Percentiles rank a stretch among this genome's conserved stretches.
Evolutionary conservation across 2,888 invertebrate species (phyloP).

Genomic region (Andrena fulva): DNA sequence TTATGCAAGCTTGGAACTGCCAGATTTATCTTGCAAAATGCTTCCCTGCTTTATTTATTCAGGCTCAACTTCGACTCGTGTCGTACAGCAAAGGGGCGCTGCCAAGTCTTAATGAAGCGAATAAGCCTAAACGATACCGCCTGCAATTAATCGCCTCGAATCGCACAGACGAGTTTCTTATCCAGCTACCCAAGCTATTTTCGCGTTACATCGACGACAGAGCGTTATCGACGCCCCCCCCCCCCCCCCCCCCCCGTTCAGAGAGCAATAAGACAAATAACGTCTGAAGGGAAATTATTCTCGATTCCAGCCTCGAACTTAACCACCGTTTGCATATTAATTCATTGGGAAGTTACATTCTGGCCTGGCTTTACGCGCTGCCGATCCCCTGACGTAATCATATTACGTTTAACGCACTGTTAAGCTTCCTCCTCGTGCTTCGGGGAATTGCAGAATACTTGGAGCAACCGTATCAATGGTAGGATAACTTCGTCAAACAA

Average conservation of each 20-base stretch:
- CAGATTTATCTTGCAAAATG: too few relatives aligned
- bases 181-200: neutral
- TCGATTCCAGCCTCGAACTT: neutral
- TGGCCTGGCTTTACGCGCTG: neutral
- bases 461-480: slow-evolving; percentile 48
- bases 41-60: neutral
- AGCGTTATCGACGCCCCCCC: neutral
- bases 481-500: slow-evolving; percentile 56
- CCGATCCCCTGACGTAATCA: slow-evolving; percentile 40
- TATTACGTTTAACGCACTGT: slow-evolving; percentile 53
- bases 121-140: slow-evolving; percentile 1
- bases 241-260: neutral
- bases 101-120: neutral
- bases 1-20: too few relatives aligned
- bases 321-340: slow-evolving; percentile 30
- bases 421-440: slow-evolving; percentile 26
- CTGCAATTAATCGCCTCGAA: slow-evolving; percentile 12
- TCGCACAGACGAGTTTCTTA: slow-evolving; percentile 14
- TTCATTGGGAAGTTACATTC: slow-evolving; percentile 32
- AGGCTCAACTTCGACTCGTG: neutral
- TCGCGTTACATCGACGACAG: neutral
- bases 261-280: neutral
- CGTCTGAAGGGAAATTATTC: slow-evolving; percentile 9
- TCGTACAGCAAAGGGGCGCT: neutral
- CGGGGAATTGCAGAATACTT: slow-evolving; percentile 25